Evolutionary conservation across 2,113 vertebrate genomes (phyloP), one percentile per base, ranked within the genome.

Genomic region (Cavia aperea): DNA sequence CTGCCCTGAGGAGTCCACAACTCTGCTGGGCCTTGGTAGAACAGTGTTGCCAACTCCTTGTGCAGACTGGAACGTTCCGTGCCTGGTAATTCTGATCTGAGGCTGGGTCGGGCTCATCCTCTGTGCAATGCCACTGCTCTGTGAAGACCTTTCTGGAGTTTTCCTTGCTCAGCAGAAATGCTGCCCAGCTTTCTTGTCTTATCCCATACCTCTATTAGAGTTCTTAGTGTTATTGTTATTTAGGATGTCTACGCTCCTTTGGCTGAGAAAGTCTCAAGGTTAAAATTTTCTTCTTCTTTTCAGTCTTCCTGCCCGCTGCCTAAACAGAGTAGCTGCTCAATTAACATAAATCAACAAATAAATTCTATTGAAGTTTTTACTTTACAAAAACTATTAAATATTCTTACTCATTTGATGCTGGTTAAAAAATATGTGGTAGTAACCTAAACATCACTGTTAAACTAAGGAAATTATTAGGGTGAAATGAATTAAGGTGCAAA

Each of bases 291-390:
- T 93, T 81, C 54, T 87, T 94, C 10, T 58, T 72, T 66, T 43
- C 7, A 82, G 31, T 92, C 16, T 19, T 81, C 56, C 70, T 66
- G 7, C 1, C 49, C 36, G 6, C 54, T 73, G 4, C n/a, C 15
- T 58, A 60, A 85, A 62, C 4, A 62, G 33, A 70, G 1, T 66
- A 72, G 12, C 39, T 73, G 39, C 43, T 94, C 78, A 88, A 0
- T 90, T n/a, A 84, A 88, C 70, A 70, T 77, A 89, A 56, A 16
- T 73, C 62, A 60, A 86, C 66, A 90, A 90, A 85, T 29, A 65
- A 70, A 51, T 92, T 94, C 43, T 68, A 31, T 46, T 65, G 85
- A 89, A 6, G 1, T 65, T 96, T 93, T 85, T 77, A 39, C 62
- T 88, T 94, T 58, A 29, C 54, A 51, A 73, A 68, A 88, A 3